A percentile compares a stretch with the other conserved stretches of the same genome.
phyloP scores from a whole-genome alignment of 2,888 invertebrate genomes.

The Tuta absoluta region DNA sequence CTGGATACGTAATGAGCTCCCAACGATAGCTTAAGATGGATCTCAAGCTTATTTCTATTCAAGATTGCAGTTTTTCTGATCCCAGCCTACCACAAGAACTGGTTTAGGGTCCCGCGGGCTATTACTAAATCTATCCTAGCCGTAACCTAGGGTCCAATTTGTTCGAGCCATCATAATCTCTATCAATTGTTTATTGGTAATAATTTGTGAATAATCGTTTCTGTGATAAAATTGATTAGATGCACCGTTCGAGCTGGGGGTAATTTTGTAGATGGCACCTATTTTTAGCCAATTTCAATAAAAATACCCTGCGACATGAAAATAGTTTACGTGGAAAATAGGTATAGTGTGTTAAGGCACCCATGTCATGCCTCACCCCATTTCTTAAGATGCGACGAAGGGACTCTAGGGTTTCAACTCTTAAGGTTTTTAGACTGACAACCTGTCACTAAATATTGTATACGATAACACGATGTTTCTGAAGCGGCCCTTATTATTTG shows the following conservation, averaged over 20 bases:
- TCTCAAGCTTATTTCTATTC: constrained; percentile 40
- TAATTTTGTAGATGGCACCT: not conserved
- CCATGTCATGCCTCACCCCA: too few species aligned
- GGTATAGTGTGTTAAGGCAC: too few species aligned
- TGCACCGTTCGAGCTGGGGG: not conserved
- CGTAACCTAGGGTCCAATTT: constrained; percentile 3
- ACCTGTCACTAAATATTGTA: too few species aligned
- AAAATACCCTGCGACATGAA: too few species aligned
- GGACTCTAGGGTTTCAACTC: too few species aligned
- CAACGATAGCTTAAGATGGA: not conserved
- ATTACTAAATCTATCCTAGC: constrained; percentile 8
- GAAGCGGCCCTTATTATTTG: too few species aligned
- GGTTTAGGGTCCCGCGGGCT: constrained; percentile 52
- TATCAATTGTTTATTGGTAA: constrained; percentile 9
- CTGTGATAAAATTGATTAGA: not conserved
- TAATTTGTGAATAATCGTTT: constrained; percentile 12
- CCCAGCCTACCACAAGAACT: constrained; percentile 49
- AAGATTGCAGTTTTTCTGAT: constrained; percentile 57
- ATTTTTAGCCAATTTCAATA: too few species aligned
- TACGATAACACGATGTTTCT: too few species aligned
- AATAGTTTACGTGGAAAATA: too few species aligned
- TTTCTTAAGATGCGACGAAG: too few species aligned
- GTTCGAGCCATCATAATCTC: not conserved
- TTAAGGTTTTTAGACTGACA: too few species aligned
- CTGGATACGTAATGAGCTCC: too few species aligned